Percentiles rank a stretch among this genome's conserved stretches.
phyloP scores from a whole-genome alignment of 2,113 vertebrate genomes.

The Malurus elegans region DNA sequence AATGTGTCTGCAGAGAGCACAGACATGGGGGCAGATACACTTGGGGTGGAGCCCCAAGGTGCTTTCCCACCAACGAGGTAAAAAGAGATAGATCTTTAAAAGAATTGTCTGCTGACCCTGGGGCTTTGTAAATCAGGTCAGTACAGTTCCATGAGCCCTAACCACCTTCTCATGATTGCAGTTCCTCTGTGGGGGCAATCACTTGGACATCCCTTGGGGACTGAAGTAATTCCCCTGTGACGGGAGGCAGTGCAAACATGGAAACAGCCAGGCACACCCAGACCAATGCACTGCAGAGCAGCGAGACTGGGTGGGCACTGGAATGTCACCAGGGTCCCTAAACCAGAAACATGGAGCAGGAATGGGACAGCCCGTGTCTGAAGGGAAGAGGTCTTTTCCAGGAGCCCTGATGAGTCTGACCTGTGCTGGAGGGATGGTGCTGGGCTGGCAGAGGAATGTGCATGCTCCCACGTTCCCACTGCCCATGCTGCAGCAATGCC shows the following conservation, averaged over 20 bases:
- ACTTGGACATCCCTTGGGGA: too few relatives aligned
- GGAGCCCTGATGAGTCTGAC: neutral
- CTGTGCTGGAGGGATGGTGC: rapidly evolving
- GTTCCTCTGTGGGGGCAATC: neutral
- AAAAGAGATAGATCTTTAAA: neutral
- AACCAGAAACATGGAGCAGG: neutral
- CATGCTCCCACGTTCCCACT: rapidly evolving
- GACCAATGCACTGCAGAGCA: neutral
- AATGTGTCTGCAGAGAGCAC: neutral
- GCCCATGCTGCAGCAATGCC: neutral
- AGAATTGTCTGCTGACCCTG: neutral
- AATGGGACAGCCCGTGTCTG: neutral
- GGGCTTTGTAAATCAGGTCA: neutral
- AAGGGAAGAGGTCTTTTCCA: neutral
- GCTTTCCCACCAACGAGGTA: neutral
- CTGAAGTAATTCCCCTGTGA: neutral
- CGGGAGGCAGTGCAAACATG: neutral
- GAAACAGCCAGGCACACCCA: neutral
- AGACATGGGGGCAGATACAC: neutral
- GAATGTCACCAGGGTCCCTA: neutral
- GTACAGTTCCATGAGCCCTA: neutral
- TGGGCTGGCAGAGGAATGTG: neutral
- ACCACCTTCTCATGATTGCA: rapidly evolving
- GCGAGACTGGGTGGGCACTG: neutral
- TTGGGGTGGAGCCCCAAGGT: neutral